Base-by-base conservation (phyloP, 2,888 invertebrate species). In the Dynastes tityus region DNA sequence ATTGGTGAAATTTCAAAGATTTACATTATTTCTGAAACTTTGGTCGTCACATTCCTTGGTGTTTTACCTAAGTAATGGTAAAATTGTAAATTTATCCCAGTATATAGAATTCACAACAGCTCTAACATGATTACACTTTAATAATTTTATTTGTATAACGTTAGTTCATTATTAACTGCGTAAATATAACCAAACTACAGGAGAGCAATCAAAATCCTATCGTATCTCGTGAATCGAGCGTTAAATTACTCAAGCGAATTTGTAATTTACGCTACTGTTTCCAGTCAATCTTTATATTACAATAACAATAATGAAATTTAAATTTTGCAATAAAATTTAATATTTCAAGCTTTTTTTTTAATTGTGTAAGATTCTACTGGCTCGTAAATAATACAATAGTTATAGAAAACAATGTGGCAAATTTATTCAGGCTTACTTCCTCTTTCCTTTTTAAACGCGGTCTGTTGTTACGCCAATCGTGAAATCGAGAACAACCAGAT, bases 381-480 rank as follows among this genome's bases (percentile, higher is more conserved):
- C 6, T 13, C 40, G 45, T 67, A 67, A 45, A 45, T n/a, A 63
- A 67, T 45, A 16, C 40, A 67, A 67, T 16, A 40, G 45, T 16
- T 40, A 45, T 67, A 16, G 45, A 51, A 68, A 68, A 68, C 51
- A 68, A 51, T 29, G 51, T 11, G 29, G 32, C 22, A 29, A 49
- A 73, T 73, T 73, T 40, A 40, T 37, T 73, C 58, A 40, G n/a
- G 73, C 73, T 37, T 58, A 73, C 16, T 53, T 73, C 73, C 73
- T 73, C 9, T 58, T 73, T 40, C 40, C 73, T 73, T 58, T 58
- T 22, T 37, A 58, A 73, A 73, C 32, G 55, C 55, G 53, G 32
- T 16, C 16, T 40, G 16, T 22, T 58, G 73, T 40, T 58, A 58
- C 32, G 49, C 27, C 29, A 11, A 22, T 68, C 68, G 68, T 29